Percentiles rank a stretch among this genome's conserved stretches.
Evolutionary conservation across 2,888 invertebrate genomes (phyloP).

Genomic region (Ectobius pallidus): DNA sequence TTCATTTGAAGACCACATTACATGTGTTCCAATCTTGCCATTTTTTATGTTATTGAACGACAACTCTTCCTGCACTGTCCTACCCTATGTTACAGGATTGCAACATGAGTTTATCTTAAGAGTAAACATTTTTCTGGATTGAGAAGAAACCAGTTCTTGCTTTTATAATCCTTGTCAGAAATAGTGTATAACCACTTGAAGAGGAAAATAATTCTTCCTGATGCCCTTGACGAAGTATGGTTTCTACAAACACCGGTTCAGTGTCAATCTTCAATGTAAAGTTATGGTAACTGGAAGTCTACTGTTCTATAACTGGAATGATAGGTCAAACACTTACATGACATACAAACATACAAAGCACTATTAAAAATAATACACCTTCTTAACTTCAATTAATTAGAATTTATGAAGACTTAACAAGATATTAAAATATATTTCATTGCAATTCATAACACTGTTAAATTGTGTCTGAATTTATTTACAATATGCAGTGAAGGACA

Average conservation of each 20-base stretch:
- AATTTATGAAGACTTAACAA: neutral
- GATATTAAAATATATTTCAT: neutral
- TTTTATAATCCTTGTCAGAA: neutral
- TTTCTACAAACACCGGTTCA: neutral
- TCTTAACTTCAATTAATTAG: neutral
- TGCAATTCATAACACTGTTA: neutral
- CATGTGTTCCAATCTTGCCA: no score
- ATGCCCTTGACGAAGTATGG: neutral
- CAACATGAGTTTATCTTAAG: neutral
- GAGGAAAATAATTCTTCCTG: neutral
- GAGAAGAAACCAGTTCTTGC: neutral
- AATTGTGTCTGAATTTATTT: neutral
- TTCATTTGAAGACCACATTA: no score
- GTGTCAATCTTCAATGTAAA: neutral
- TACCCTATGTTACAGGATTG: no score
- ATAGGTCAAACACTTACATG: neutral
- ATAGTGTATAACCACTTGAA: neutral
- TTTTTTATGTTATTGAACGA: no score
- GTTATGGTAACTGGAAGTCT: neutral
- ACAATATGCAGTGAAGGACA: no score
- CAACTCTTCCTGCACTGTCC: no score
- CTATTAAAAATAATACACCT: neutral
- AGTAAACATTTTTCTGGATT: neutral
- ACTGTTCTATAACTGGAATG: neutral
- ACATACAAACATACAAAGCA: conserved; percentile 9